Evolutionary conservation across 2,113 vertebrate genomes (phyloP), one percentile per base, ranked within the genome.

Genomic region (Tretioscincus oriximinensis): DNA sequence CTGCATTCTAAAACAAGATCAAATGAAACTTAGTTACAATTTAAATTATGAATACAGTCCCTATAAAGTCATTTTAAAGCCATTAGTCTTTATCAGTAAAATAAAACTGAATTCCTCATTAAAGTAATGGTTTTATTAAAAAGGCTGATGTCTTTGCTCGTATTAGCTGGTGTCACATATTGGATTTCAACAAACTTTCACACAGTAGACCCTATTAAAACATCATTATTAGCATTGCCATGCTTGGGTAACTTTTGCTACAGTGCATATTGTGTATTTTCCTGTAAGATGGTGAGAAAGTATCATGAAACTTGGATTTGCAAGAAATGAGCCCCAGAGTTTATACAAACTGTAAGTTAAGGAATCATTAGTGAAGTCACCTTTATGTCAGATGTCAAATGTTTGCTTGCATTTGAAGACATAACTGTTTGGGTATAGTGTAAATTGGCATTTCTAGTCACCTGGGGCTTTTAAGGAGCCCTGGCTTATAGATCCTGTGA

Each of bases 201-300:
- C 93, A 80, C 86, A 79, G 88, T 90, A 92, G 91, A 91, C 73
- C 7, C 94, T 95, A 95, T 96, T 96, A 95, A 95, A 95, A 94
- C 90, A 94, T 94, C 93, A 94, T 96, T 95, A 96, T 96, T 95
- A 93, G 90, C 89, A 84, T 77, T 92, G 92, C 91, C 92, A 94
- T 87, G 95, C 94, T 90, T 93, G 93, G 91, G 70, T 90, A 92
- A 88, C 87, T 93, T 90, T 87, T 91, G 91, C 91, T 89, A 82
- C 91, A 91, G 92, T 92, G 92, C 93, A 93, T 93, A 94, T 85
- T 79, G 0, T 35, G 9, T 90, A 88, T 94, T 95, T 92, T 78
- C 41, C 88, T 90, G 87, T 91, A 92, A 92, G 91, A 91, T 86
- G 84, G 93, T 76, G 94, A 89, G 89, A 93, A 93, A 92, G 90